Evolutionary conservation across 2,113 vertebrate genomes (phyloP).

Genomic region (Cynocephalus volans): DNA sequence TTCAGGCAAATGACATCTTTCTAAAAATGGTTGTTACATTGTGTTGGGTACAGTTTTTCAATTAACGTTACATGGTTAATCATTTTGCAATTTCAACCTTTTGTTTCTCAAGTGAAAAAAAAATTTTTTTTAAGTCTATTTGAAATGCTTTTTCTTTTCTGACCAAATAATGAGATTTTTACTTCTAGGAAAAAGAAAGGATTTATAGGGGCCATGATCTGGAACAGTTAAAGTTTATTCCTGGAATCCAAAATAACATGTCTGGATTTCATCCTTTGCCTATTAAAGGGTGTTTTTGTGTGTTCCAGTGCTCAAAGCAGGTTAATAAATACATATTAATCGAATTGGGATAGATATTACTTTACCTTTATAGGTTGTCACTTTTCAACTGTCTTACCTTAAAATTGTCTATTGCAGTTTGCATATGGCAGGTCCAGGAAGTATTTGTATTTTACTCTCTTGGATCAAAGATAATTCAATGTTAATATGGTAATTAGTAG

Average conservation of each 20-base stretch:
- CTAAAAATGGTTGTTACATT: conserved; percentile 33
- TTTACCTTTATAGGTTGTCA: conserved; percentile 45
- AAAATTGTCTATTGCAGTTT: conserved; percentile 71
- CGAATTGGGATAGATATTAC: background rate
- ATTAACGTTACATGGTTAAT: conserved; percentile 44
- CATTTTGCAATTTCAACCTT: conserved; percentile 65
- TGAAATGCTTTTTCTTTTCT: conserved; percentile 58
- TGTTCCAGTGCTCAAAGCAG: conserved; percentile 58
- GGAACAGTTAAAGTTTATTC: conserved; percentile 64
- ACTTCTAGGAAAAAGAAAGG: conserved; percentile 58
- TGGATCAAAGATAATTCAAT: conserved; percentile 27
- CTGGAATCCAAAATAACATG: conserved; percentile 61
- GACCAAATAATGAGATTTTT: conserved; percentile 60
- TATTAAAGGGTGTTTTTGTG: conserved; percentile 64
- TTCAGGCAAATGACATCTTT: conserved; percentile 30
- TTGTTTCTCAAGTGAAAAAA: conserved; percentile 66
- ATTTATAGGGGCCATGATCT: conserved; percentile 43
- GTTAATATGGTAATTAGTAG: conserved; percentile 19
- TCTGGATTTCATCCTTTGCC: conserved; percentile 70
- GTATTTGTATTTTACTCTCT: conserved; percentile 67
- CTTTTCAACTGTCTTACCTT: conserved; percentile 70
- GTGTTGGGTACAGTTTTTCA: conserved; percentile 17
- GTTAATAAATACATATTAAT: conserved; percentile 51
- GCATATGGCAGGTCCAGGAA: conserved; percentile 26
- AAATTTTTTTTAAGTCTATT: background rate